Conservation (phyloP, 2,797 vertebrate species). For the Natrix natrix region DNA sequence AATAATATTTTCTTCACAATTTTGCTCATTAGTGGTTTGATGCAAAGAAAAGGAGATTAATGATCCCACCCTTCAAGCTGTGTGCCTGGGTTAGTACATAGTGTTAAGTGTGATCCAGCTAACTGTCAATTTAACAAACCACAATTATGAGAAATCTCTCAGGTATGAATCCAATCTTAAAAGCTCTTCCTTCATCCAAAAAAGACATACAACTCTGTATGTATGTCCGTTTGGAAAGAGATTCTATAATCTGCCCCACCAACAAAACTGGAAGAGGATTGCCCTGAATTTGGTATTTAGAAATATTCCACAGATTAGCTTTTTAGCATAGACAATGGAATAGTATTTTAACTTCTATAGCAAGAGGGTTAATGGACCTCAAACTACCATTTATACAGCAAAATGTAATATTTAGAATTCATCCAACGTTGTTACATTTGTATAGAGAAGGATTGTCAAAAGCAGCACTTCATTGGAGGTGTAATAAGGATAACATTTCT, state of each 20-base stretch:
- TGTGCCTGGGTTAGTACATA: neutral
- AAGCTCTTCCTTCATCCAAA: neutral
- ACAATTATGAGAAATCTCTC: neutral
- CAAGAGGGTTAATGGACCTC: neutral
- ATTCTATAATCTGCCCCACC: accelerated
- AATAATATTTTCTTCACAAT: neutral
- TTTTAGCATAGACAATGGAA: neutral
- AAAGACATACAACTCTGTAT: accelerated
- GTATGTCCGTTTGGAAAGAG: neutral
- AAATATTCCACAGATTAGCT: neutral
- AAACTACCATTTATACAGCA: neutral
- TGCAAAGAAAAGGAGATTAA: neutral
- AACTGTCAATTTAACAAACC: neutral
- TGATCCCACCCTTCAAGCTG: neutral
- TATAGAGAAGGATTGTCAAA: neutral
- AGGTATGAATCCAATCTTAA: neutral
- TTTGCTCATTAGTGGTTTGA: neutral
- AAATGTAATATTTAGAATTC: neutral
- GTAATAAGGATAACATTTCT: neutral
- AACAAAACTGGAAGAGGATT: accelerated
- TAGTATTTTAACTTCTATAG: neutral
- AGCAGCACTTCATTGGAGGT: neutral
- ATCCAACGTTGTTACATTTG: neutral
- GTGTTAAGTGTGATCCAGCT: neutral
- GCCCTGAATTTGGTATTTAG: neutral